phyloP scores from a whole-genome alignment of 2,113 vertebrate species.

The Toxotes chatareus region DNA sequence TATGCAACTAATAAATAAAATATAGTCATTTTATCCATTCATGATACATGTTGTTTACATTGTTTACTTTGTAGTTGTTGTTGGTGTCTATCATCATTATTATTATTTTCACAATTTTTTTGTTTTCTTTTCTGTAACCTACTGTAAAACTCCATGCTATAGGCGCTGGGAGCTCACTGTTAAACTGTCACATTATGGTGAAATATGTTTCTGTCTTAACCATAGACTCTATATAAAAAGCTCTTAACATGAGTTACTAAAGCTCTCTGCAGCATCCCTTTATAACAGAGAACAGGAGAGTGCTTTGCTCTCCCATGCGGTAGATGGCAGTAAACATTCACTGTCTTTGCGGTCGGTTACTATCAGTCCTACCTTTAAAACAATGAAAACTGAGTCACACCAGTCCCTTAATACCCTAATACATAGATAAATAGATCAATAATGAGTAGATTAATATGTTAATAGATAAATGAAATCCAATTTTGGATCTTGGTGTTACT shows the following conservation, averaged over 20 bases:
- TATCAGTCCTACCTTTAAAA: background rate
- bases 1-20: background rate
- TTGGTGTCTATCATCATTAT: too few relatives aligned
- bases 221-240: too few relatives aligned
- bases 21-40: too few relatives aligned
- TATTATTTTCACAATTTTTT: too few relatives aligned
- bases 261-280: background rate
- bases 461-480: too few relatives aligned
- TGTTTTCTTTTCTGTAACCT: too few relatives aligned
- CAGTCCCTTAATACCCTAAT: fast-evolving
- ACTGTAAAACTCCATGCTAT: background rate
- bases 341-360: background rate
- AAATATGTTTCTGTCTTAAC: background rate
- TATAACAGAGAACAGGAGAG: background rate
- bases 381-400: background rate
- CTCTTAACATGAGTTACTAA: constrained; percentile 12
- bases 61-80: too few relatives aligned
- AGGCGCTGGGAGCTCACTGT: background rate
- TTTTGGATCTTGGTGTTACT: background rate
- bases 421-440: background rate
- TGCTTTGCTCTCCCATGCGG: background rate
- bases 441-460: background rate
- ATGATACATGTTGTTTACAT: too few relatives aligned
- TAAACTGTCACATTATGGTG: too few relatives aligned
- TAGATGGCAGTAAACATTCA: background rate